Percentiles rank a stretch among this genome's conserved stretches.
Conservation (phyloP, 2,113 vertebrate genomes). For the Callipepla squamata region DNA sequence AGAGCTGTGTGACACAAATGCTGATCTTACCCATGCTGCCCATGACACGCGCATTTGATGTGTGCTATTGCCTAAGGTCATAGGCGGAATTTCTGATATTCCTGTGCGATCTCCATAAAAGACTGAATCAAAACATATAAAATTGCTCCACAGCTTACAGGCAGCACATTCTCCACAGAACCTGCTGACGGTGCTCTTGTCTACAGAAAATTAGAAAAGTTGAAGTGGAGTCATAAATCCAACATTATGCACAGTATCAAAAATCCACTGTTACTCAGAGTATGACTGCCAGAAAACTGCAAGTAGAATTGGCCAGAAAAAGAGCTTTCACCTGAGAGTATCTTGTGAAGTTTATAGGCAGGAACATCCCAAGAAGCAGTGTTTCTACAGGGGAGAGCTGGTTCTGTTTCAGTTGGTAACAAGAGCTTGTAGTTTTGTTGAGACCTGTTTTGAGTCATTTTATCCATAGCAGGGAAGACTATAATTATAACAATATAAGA, state of each 20-base stretch:
- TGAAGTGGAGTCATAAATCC: not conserved
- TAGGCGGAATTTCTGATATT: not conserved
- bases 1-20: not conserved
- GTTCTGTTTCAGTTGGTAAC: not conserved
- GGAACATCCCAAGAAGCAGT: not conserved
- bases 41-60: not conserved
- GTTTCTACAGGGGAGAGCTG: not conserved
- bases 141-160: not conserved
- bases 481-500: not conserved
- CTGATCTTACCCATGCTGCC: not conserved
- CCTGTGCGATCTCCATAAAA: not conserved
- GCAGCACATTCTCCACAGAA: not conserved
- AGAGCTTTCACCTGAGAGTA: not conserved
- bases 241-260: not conserved
- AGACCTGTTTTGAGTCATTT: not conserved
- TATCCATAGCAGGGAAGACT: not conserved
- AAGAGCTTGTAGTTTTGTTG: not conserved
- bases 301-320: not conserved
- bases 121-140: not conserved
- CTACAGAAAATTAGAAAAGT: not conserved
- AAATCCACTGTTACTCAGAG: not conserved
- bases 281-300: not conserved
- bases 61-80: not conserved
- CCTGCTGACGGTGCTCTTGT: not conserved
- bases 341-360: not conserved